Base-by-base conservation (phyloP, 1,140 invertebrate species). In the Tetranychus urticae region DNA sequence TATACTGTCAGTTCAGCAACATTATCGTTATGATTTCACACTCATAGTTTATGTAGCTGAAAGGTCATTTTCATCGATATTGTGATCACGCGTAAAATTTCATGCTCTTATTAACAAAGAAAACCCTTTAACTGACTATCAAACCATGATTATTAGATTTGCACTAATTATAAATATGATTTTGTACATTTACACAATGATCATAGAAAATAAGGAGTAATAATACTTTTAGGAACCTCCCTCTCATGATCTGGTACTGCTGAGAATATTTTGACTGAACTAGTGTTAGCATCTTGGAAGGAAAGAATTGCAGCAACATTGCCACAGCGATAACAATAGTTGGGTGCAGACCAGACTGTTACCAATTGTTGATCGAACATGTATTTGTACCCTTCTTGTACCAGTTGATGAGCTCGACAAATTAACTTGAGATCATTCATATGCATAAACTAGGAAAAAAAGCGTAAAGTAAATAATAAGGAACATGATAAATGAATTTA, bases 281-380 rank as follows among this genome's bases (percentile, higher is more conserved):
- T 79, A 64, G 82, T 79, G 63, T 87, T 82, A 3, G 83, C 80
- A 62, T 81, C 80, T 46, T 79, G 78, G 68, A 92, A 89, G 70
- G 83, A 80, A 64, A 94, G 73, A 68, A 94, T 91, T 63, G 88
- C 88, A 39, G 90, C 89, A 56, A 91, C 80, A 70, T 94, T 94
- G 37, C 88, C 89, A 71, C 89, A 93, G 52, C 89, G 80, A 73
- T 94, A 94, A 74, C 89, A 94, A 71, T 94, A 93, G 74, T 94
- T 94, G 1, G 89, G 90, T 13, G 89, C 92, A 37, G 89, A 94
- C 91, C 91, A 96, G 3, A 97, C 86, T 2, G 91, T 96, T 5
- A 94, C 88, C 65, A 97, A 74, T 73, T 87, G 84, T 64, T 90
- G 81, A 70, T 93, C 82, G 74, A 96, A 97, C 83, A 93, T 90